Evolutionary conservation across 37 sponge, comb jelly and placozoan species (phyloP).

Genomic region (Amphimedon queenslandica): DNA sequence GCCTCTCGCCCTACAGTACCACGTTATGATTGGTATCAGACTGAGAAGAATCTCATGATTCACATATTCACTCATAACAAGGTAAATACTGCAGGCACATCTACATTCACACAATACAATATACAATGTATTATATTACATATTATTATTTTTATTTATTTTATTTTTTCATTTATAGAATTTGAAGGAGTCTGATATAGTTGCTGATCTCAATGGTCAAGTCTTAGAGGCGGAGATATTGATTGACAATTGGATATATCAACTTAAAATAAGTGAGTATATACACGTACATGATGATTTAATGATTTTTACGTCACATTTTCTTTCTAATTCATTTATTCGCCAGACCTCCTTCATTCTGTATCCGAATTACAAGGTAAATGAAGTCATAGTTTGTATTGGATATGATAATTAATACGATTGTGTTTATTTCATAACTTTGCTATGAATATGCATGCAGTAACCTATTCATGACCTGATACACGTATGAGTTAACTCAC

Average conservation of each 20-base stretch:
- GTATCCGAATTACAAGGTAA: constrained; percentile 22
- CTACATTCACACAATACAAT: not conserved
- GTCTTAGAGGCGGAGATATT: constrained; percentile 30
- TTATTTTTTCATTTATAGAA: constrained; percentile 11
- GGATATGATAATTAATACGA: too few relatives aligned
- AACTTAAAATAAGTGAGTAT: constrained; percentile 43
- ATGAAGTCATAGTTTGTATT: too few relatives aligned
- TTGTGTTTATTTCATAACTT: too few relatives aligned
- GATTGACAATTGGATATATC: constrained; percentile 43
- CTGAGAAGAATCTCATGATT: constrained; percentile 32
- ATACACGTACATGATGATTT: not conserved
- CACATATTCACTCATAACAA: constrained; percentile 15
- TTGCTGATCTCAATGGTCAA: constrained; percentile 33
- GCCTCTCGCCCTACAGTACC: constrained; percentile 15
- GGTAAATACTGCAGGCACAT: constrained; percentile 17
- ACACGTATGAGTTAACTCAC: too few relatives aligned
- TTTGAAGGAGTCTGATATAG: constrained; percentile 33
- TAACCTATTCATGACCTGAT: not conserved
- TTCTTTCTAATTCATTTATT: not conserved
- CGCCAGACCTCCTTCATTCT: constrained; percentile 4
- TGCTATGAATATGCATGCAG: not conserved
- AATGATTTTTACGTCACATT: not conserved
- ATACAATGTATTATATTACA: not conserved
- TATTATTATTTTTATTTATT: not conserved
- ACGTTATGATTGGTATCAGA: constrained; percentile 75